Evolutionary conservation across 2,113 vertebrate genomes (phyloP).

Genomic region (Atrichornis clamosus): DNA sequence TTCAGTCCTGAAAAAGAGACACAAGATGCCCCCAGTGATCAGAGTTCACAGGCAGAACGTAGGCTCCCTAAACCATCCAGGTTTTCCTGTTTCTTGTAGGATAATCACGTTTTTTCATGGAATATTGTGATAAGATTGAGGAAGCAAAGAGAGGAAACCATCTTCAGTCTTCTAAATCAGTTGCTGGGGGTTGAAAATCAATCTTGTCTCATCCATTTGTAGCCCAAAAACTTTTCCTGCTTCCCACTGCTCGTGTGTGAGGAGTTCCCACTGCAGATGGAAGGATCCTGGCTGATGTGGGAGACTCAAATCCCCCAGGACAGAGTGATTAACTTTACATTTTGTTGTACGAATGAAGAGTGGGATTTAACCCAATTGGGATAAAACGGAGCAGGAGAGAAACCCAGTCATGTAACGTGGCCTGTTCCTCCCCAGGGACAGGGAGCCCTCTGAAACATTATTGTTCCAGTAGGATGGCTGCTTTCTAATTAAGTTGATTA

Average conservation of each 20-base stretch:
- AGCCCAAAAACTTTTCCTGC: neutral
- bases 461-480: constrained; percentile 1
- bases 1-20: neutral
- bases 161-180: neutral
- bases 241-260: neutral
- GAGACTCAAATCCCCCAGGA: neutral
- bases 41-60: neutral
- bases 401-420: neutral
- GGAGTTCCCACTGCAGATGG: neutral
- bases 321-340: neutral
- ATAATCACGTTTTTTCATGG: neutral
- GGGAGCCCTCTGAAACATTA: neutral
- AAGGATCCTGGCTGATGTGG: neutral
- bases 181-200: neutral
- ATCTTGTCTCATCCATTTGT: neutral
- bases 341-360: neutral
- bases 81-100: neutral
- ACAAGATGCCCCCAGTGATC: neutral
- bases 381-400: neutral
- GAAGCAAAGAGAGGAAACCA: neutral
- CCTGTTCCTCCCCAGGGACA: neutral
- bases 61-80: neutral
- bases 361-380: neutral
- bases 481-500: constrained; percentile 23
- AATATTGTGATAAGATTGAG: neutral